Evolutionary conservation across 2,113 vertebrate species (phyloP).

Genomic region (Colaptes auratus): DNA sequence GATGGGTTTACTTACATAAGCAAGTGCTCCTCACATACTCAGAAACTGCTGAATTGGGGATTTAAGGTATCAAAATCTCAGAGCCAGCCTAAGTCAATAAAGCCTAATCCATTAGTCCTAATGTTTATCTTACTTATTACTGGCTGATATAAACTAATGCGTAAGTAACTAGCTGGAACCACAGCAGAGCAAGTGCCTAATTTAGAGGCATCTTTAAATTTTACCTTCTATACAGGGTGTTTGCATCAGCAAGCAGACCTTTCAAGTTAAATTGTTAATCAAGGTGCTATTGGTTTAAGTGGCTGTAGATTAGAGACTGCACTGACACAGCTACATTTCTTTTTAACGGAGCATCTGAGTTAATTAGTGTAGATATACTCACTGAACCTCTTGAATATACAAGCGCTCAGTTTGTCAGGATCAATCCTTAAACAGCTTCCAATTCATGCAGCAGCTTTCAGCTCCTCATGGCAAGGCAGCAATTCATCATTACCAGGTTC

Average conservation of each 20-base stretch:
- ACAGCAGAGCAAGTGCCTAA: not conserved
- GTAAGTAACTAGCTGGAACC: slow-evolving; percentile 10
- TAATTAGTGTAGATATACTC: slow-evolving; percentile 11
- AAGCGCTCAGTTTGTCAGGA: not conserved
- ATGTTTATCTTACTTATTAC: not conserved
- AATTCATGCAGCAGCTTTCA: not conserved
- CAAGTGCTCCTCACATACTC: not conserved
- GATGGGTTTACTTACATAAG: not conserved
- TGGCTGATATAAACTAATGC: slow-evolving; percentile 31
- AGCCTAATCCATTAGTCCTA: not conserved
- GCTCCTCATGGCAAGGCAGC: not conserved
- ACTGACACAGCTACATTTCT: not conserved
- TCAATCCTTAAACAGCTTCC: not conserved
- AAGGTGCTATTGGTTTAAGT: slow-evolving; percentile 14
- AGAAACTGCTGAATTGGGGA: not conserved
- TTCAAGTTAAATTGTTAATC: slow-evolving; percentile 34
- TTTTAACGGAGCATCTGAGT: slow-evolving; percentile 8
- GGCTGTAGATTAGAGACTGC: not conserved
- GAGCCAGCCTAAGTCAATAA: not conserved
- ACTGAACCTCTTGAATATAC: not conserved
- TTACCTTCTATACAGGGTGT: not conserved
- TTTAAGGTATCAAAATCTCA: not conserved
- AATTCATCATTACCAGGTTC: not conserved
- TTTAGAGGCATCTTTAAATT: slow-evolving; percentile 35
- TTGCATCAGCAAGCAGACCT: slow-evolving; percentile 33